Percentiles rank a stretch among this genome's conserved stretches.
Conservation (phyloP, 2,113 vertebrate genomes). For the Ochotona curzoniae region DNA sequence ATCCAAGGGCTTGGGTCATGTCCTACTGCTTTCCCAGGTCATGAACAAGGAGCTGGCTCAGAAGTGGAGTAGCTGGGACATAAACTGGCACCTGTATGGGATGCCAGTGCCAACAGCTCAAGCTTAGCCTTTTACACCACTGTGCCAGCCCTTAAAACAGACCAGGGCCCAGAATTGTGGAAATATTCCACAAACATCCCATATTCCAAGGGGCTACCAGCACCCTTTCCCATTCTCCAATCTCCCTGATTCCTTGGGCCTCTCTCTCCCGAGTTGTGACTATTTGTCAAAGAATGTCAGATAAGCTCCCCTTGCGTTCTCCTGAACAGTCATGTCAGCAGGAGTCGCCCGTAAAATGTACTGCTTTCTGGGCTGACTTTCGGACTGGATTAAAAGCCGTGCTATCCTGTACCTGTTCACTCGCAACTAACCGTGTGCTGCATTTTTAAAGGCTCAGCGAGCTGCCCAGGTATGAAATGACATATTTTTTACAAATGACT, state of each 20-base stretch:
- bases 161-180: not conserved
- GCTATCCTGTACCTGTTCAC: not conserved
- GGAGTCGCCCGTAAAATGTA: conserved; percentile 33
- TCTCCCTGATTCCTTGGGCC: fast-evolving
- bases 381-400: conserved; percentile 53
- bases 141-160: not conserved
- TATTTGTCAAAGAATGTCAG: not conserved
- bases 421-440: not conserved
- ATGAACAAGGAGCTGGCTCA: too few relatives aligned
- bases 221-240: too few relatives aligned
- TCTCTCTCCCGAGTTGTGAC: not conserved
- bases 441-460: conserved; percentile 57
- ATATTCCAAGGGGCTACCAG: not conserved
- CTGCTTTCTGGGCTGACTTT: conserved; percentile 25
- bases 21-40: too few relatives aligned
- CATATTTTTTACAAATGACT: conserved; percentile 31
- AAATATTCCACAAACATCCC: too few relatives aligned
- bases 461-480: conserved; percentile 22
- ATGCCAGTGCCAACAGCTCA: too few relatives aligned
- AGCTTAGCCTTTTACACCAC: too few relatives aligned
- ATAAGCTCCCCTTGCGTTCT: not conserved
- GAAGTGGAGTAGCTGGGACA: too few relatives aligned
- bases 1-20: too few relatives aligned
- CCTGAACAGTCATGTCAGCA: conserved; percentile 7
- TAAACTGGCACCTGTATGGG: too few relatives aligned